phyloP scores from a whole-genome alignment of 2,797 vertebrate species.

The Hafferia zeledoni region DNA sequence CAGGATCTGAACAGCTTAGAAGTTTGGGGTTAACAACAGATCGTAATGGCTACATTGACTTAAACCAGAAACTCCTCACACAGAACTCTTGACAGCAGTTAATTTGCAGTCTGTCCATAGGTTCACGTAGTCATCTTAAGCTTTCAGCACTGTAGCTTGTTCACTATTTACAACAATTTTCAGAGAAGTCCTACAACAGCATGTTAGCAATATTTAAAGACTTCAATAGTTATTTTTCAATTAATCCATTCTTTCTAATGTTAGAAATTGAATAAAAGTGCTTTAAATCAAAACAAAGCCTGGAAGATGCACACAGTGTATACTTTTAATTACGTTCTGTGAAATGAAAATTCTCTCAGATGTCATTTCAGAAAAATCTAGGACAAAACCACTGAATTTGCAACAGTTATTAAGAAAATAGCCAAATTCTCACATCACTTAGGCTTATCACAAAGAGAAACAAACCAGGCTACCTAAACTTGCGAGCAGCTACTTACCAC shows the following conservation, averaged over 20 bases:
- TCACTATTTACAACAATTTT: neutral
- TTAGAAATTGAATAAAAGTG: neutral
- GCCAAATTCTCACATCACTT: neutral
- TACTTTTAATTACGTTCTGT: neutral
- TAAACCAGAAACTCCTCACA: neutral
- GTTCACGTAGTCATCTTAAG: neutral
- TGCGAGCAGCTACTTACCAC: slow-evolving; percentile 82
- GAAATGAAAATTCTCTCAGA: neutral
- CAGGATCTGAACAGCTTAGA: neutral
- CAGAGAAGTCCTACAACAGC: neutral
- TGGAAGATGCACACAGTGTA: neutral
- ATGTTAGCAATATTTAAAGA: neutral
- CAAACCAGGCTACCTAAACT: neutral
- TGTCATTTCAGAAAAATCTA: neutral
- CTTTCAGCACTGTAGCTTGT: neutral
- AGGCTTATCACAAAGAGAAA: neutral
- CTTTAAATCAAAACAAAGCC: neutral
- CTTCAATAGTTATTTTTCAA: neutral
- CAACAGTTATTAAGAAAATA: neutral
- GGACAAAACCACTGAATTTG: neutral
- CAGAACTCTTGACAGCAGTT: neutral
- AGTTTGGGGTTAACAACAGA: neutral
- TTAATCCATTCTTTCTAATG: neutral
- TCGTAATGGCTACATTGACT: neutral
- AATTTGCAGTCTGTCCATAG: neutral